These are phyloP conservation scores for Pseudolaguvia tuberculata DNA, from an alignment of 2,113 vertebrate species.

Conservation along the genomic window DNA sequence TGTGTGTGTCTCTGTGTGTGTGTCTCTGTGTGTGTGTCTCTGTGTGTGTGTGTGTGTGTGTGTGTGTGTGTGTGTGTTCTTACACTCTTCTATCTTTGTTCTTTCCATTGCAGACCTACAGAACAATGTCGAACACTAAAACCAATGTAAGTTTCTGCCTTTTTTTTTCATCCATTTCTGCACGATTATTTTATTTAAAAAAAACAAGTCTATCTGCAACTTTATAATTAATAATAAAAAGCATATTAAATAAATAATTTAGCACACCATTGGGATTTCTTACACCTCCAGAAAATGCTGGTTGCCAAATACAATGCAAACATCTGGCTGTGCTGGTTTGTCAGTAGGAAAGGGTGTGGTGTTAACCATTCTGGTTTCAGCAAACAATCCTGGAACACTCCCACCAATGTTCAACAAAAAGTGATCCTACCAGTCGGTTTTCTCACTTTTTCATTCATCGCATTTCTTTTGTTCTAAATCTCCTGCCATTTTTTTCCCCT, in stretches of 20 bases:
- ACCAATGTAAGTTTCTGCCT: no score
- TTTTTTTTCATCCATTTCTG: not conserved
- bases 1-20: no score
- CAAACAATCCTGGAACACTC: not conserved
- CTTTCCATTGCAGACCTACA: not conserved
- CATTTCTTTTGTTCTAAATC: not conserved
- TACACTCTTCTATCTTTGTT: not conserved
- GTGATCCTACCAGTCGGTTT: not conserved
- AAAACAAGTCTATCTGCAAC: no score
- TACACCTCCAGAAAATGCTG: not conserved
- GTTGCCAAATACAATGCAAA: not conserved
- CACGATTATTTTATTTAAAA: no score
- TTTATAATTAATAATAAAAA: not conserved
- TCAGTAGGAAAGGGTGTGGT: not conserved
- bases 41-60: no score
- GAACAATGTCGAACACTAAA: not conserved
- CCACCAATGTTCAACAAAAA: not conserved
- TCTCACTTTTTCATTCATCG: not conserved
- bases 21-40: no score
- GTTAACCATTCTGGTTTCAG: not conserved
- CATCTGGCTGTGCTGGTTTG: not conserved
- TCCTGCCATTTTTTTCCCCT: not conserved
- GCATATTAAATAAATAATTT: not conserved
- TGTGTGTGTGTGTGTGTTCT: not conserved
- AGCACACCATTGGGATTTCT: not conserved